Evolutionary conservation across 2,113 vertebrate genomes (phyloP), one percentile per base, ranked within the genome.

Genomic region (Gambusia affinis): DNA sequence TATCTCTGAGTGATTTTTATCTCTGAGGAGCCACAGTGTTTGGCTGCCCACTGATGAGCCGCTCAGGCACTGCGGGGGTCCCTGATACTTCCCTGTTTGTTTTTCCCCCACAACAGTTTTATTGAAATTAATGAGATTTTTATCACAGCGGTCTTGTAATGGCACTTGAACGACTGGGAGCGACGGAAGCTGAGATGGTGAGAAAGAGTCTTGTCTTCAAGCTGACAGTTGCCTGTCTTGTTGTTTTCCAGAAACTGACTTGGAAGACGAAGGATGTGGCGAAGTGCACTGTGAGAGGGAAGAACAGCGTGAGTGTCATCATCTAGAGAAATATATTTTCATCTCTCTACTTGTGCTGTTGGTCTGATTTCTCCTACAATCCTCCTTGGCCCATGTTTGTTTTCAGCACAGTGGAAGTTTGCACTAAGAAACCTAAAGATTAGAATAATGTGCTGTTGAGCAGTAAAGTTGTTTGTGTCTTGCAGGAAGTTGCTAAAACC

Each of bases 201-300:
- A 69, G 82, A 70, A 87, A 30, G 68, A 61, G 80, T 54, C 72
- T 83, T 39, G 72, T 80, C 62, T 82, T 37, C 72, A 65, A 86
- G 79, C 73, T 88, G 86, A 86, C 84, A 73, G 75, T 83, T 83
- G 74, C 81, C 72, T 77, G 67, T 89, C 76, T 83, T 51, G 85
- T 83, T 60, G 80, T 87, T 70, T 88, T 90, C 75, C 88, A 95
- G 95, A 95, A 94, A 78, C 92, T 95, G 84, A 94, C 94, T 57
- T 95, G 94, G 95, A 95, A 94, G 82, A 95, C 95, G 33, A 94
- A 94, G 80, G 93, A 95, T 75, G 92, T 95, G 83, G 94, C 94
- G 75, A 95, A 95, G 84, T 95, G 95, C 87, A 95, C 94, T 8
- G 92, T 95, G 91, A 88, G 95, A 76, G 94, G 95, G 77, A 95